Conservation (phyloP, 2,797 vertebrate genomes). For the Diplodus puntazzo region DNA sequence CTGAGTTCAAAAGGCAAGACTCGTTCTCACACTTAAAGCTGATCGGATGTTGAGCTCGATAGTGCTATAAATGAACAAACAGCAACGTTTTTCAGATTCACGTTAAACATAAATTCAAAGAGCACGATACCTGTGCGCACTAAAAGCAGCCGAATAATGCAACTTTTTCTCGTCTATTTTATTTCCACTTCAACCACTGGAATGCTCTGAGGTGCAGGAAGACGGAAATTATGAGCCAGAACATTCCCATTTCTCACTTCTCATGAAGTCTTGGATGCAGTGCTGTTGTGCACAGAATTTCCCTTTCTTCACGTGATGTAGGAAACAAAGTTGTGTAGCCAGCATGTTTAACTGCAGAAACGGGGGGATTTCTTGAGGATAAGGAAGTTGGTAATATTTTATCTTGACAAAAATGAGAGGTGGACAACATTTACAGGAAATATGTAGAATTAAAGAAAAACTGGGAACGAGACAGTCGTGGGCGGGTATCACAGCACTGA, state of each 20-base stretch:
- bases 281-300: slow-evolving; percentile 32
- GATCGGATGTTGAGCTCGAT: slow-evolving; percentile 40
- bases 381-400: slow-evolving; percentile 7
- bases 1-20: slow-evolving; percentile 61
- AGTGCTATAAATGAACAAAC: slow-evolving; percentile 35
- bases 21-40: slow-evolving; percentile 57
- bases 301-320: slow-evolving; percentile 23
- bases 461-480: background rate
- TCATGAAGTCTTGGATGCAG: slow-evolving; percentile 45
- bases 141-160: slow-evolving; percentile 22
- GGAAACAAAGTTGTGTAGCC: slow-evolving; percentile 38
- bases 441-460: background rate
- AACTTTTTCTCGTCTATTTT: slow-evolving; percentile 34
- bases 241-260: slow-evolving; percentile 50
- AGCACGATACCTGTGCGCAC: slow-evolving; percentile 20
- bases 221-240: slow-evolving; percentile 52
- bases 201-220: slow-evolving; percentile 37
- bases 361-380: slow-evolving; percentile 21
- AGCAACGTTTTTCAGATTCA: slow-evolving; percentile 16
- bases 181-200: slow-evolving; percentile 25
- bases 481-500: background rate
- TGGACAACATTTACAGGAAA: slow-evolving; percentile 4
- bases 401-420: background rate
- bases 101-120: background rate
- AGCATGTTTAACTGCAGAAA: slow-evolving; percentile 35